Evolutionary conservation across 2,113 vertebrate species (phyloP).

Genomic region (Dasyprocta punctata): DNA sequence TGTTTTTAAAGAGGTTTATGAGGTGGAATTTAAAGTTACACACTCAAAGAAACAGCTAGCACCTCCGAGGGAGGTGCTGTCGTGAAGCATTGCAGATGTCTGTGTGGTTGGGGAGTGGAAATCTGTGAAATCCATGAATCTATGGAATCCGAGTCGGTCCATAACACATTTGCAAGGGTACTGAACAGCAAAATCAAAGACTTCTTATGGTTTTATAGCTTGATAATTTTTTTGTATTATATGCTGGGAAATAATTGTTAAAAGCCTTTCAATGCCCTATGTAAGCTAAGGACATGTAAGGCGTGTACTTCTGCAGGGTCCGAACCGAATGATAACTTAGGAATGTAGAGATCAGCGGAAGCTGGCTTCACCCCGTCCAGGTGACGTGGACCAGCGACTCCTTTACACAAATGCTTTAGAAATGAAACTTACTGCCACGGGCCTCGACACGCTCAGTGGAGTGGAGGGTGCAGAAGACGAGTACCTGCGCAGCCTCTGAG

Average conservation of each 20-base stretch:
- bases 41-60: rapidly evolving
- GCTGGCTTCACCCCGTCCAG: background rate
- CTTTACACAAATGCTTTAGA: background rate
- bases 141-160: background rate
- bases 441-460: background rate
- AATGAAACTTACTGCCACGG: background rate
- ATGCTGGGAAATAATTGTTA: background rate
- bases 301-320: background rate
- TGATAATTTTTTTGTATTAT: background rate
- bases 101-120: background rate
- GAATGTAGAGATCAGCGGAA: background rate
- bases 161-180: background rate
- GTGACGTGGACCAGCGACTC: too few relatives aligned
- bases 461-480: background rate
- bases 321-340: background rate
- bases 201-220: background rate
- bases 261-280: background rate
- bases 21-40: background rate
- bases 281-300: background rate
- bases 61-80: rapidly evolving
- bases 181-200: background rate
- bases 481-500: background rate
- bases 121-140: background rate
- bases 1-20: background rate
- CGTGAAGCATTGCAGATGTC: rapidly evolving